A percentile compares a stretch with the other conserved stretches of the same genome.
Evolutionary conservation across 2,888 invertebrate genomes (phyloP).

Genomic region (Eutolmus rufibarbis): DNA sequence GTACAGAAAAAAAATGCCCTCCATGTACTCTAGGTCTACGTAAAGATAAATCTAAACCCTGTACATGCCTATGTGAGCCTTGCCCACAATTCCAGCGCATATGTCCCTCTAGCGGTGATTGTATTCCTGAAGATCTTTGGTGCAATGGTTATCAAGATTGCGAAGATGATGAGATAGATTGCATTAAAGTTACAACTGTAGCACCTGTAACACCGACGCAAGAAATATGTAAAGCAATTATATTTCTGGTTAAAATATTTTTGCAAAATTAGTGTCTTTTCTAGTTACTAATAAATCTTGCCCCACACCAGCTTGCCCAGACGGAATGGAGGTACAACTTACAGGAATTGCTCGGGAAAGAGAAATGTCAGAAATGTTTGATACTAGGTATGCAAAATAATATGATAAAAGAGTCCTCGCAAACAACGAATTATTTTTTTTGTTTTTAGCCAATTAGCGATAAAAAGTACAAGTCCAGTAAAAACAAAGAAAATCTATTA

Average conservation of each 20-base stretch:
- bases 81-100: conserved; percentile 72
- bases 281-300: conserved; percentile 58
- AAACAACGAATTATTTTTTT: neutral
- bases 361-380: conserved; percentile 64
- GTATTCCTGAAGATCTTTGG: conserved; percentile 75
- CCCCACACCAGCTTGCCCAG: conserved; percentile 64
- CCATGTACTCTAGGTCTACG: conserved; percentile 68
- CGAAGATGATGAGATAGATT: conserved; percentile 80
- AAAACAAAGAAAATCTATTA: neutral
- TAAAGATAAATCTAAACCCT: conserved; percentile 68
- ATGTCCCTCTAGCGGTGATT: conserved; percentile 78
- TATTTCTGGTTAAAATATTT: neutral
- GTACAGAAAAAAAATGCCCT: conserved; percentile 74
- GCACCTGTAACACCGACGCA: neutral
- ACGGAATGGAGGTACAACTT: conserved; percentile 64
- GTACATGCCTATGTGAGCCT: conserved; percentile 76
- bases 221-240: neutral
- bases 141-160: conserved; percentile 84
- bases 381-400: conserved; percentile 51
- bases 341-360: conserved; percentile 57
- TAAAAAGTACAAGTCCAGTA: neutral
- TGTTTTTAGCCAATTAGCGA: neutral
- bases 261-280: neutral
- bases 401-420: neutral
- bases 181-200: conserved; percentile 55